Conservation (phyloP, 2,113 vertebrate species). For the Pristiophorus japonicus region DNA sequence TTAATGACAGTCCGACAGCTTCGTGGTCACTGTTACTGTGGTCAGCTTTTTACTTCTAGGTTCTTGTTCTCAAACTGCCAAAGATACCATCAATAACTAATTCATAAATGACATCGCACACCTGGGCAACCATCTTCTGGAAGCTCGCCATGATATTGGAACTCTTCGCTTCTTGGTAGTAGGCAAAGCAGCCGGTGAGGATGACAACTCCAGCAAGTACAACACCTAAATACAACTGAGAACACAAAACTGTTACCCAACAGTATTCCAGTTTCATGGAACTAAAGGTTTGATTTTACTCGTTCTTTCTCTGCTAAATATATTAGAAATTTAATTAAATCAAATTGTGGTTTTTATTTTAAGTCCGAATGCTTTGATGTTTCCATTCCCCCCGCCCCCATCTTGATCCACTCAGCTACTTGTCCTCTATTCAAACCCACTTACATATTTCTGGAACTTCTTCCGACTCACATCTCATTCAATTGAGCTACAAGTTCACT, state of each 20-base stretch:
- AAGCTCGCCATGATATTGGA: slow-evolving; percentile 74
- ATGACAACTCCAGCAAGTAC: slow-evolving; percentile 64
- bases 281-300: neutral
- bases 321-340: neutral
- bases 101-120: slow-evolving; percentile 45
- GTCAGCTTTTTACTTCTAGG: neutral
- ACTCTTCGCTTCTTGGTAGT: slow-evolving; percentile 73
- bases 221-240: slow-evolving; percentile 62
- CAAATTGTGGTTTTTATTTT: neutral
- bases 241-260: slow-evolving; percentile 28
- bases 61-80: neutral
- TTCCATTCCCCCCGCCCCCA: neutral
- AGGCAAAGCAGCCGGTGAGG: slow-evolving; percentile 67
- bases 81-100: neutral
- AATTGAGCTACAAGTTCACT: neutral
- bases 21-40: neutral
- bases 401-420: neutral
- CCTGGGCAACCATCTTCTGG: slow-evolving; percentile 71
- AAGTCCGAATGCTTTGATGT: neutral
- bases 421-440: neutral
- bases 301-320: neutral
- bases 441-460: neutral
- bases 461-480: neutral
- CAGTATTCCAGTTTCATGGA: slow-evolving; percentile 34
- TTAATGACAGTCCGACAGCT: neutral